Conservation (phyloP, 2,113 vertebrate genomes). For the Trachemys scripta region DNA sequence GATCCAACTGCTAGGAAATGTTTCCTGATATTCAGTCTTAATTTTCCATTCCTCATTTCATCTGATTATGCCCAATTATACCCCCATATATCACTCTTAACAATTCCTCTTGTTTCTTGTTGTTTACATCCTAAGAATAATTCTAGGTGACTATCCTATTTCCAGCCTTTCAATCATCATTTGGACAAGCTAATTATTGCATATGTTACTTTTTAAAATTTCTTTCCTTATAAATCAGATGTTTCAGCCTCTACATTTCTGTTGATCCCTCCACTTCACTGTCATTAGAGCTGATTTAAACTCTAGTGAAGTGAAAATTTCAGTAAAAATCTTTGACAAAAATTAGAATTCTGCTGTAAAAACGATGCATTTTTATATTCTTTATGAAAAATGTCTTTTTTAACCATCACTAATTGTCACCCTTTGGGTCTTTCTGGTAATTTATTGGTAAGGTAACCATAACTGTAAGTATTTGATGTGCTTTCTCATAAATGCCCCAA, state of each 20-base stretch:
- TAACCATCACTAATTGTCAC: not conserved
- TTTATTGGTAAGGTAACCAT: not conserved
- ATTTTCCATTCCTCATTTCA: slow-evolving; percentile 19
- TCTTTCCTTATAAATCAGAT: not conserved
- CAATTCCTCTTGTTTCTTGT: not conserved
- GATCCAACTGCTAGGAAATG: slow-evolving; percentile 3
- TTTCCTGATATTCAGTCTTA: slow-evolving; percentile 31
- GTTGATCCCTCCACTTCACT: not conserved
- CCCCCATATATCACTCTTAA: not conserved
- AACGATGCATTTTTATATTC: not conserved
- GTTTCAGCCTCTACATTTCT: not conserved
- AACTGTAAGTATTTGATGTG: not conserved
- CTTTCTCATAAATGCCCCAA: not conserved
- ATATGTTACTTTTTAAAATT: not conserved
- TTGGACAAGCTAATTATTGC: not conserved
- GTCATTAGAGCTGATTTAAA: accelerated
- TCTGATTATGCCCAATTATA: slow-evolving; percentile 26
- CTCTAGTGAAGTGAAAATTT: not conserved
- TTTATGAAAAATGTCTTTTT: not conserved
- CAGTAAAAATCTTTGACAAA: accelerated
- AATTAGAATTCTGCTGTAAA: accelerated
- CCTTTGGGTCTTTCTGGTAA: not conserved
- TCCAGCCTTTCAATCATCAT: not conserved
- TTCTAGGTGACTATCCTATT: not conserved
- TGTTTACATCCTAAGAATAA: not conserved